phyloP scores from a whole-genome alignment of 2,797 vertebrate genomes.

The Clarias pachynema region DNA sequence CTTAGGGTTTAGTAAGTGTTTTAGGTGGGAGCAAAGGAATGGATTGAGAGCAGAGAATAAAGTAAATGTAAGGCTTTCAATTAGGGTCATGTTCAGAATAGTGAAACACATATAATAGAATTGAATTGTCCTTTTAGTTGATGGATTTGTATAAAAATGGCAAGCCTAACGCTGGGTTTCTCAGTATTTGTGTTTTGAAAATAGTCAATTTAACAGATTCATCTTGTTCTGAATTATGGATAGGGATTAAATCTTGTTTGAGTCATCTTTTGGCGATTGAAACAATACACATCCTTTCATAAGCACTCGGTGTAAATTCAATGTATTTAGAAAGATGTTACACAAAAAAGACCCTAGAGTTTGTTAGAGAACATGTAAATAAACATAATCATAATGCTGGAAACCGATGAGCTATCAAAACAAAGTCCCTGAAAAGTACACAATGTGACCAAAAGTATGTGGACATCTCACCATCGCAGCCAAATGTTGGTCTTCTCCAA shows the following conservation, averaged over 20 bases:
- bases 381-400: background rate
- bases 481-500: background rate
- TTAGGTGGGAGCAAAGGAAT: background rate
- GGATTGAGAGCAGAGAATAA: background rate
- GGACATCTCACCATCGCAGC: background rate
- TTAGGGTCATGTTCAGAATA: background rate
- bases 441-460: too few species aligned
- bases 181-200: background rate
- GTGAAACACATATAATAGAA: background rate
- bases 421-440: background rate
- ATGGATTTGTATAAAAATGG: background rate
- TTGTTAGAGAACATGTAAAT: background rate
- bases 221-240: conserved; percentile 4
- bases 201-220: background rate
- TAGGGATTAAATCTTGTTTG: conserved; percentile 24
- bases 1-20: background rate
- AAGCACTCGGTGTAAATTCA: background rate
- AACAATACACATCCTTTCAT: background rate
- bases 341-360: background rate
- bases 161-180: background rate
- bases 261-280: conserved; percentile 8
- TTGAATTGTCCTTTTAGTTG: background rate
- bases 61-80: background rate
- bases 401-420: background rate
- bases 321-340: background rate